phyloP scores from a whole-genome alignment of 2,888 invertebrate species.

The Heteromurus nitidus region DNA sequence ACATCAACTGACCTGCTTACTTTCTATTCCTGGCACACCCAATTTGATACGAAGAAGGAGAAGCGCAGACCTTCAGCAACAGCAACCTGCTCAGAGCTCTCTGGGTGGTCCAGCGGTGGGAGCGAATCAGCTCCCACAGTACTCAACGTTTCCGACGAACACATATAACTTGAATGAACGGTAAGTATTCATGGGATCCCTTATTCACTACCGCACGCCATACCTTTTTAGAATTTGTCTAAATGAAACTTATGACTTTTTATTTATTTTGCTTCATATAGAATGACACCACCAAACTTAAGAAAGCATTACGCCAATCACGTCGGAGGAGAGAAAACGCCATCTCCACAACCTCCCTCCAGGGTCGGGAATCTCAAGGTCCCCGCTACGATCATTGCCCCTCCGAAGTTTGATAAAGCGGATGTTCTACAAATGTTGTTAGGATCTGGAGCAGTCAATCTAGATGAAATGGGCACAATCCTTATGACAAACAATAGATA shows the following conservation, averaged over 20 bases:
- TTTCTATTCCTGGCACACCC: conserved; percentile 72
- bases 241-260: too few species aligned
- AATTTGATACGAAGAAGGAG: conserved; percentile 62
- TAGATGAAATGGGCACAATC: conserved; percentile 25
- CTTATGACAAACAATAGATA: conserved; percentile 43
- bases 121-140: too few species aligned
- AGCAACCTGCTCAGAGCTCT: not conserved
- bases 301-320: conserved; percentile 32
- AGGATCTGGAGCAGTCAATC: conserved; percentile 34
- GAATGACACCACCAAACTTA: conserved; percentile 14
- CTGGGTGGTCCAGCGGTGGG: too few species aligned
- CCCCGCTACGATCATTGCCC: conserved; percentile 44
- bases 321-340: conserved; percentile 27
- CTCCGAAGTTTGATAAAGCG: conserved; percentile 34
- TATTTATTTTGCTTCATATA: too few species aligned
- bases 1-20: conserved; percentile 70
- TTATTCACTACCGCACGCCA: too few species aligned
- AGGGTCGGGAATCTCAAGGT: conserved; percentile 15
- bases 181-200: too few species aligned
- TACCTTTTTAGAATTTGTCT: conserved; percentile 1
- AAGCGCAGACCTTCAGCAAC: conserved; percentile 9
- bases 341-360: not conserved
- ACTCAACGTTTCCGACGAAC: too few species aligned
- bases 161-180: too few species aligned
- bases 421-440: conserved; percentile 42